Evolutionary conservation across 2,888 invertebrate species (phyloP).

Genomic region (Ganaspis brasiliensis): DNA sequence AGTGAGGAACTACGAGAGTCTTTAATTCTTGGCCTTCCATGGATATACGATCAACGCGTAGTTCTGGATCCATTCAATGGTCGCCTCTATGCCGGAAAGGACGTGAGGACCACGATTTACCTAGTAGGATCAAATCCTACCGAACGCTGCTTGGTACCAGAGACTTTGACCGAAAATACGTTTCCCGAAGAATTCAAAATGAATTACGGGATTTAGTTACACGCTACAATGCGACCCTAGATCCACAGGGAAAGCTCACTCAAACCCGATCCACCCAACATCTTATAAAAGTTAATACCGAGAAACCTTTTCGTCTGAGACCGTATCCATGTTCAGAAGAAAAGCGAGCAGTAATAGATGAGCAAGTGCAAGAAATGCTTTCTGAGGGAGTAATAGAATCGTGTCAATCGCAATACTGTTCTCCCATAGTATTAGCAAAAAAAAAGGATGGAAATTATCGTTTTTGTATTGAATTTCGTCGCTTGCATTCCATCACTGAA

Average conservation of each 20-base stretch:
- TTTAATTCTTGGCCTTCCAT: too few species aligned
- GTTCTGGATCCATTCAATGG: too few species aligned
- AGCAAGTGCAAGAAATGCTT: conserved; percentile 61
- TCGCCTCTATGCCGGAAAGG: too few species aligned
- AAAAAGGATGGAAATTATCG: conserved; percentile 54
- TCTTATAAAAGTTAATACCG: conserved; percentile 38
- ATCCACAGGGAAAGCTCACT: background rate
- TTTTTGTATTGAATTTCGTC: conserved; percentile 60
- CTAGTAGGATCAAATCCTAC: too few species aligned
- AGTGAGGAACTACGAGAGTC: too few species aligned
- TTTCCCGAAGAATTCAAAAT: too few species aligned
- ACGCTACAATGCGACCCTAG: too few species aligned
- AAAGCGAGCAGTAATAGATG: conserved; percentile 28
- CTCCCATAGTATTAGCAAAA: conserved; percentile 57
- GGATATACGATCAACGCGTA: too few species aligned
- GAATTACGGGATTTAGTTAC: background rate
- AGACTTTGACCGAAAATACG: too few species aligned
- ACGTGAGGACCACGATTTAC: too few species aligned
- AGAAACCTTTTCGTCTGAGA: conserved; percentile 42
- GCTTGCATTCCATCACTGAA: conserved; percentile 41
- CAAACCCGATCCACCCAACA: conserved; percentile 44
- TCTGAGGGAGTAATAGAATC: conserved; percentile 58
- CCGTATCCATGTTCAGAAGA: conserved; percentile 46
- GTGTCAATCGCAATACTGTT: conserved; percentile 54
- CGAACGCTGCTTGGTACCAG: too few species aligned